Percentiles rank a stretch among this genome's conserved stretches.
Conservation (phyloP, 35 echinoderm and acorn worm species). For the Stichopus chloronotus region DNA sequence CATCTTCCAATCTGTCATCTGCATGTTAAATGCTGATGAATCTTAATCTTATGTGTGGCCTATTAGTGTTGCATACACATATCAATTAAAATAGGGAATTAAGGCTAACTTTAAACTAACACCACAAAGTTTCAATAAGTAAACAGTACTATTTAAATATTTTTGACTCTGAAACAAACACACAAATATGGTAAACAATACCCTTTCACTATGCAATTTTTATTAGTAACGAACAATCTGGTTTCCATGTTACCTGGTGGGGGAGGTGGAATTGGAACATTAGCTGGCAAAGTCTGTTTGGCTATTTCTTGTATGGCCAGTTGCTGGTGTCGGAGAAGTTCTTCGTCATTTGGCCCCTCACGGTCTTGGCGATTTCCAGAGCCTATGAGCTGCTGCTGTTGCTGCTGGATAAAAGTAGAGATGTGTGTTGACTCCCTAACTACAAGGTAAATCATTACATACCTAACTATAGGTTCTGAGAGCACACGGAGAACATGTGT, state of each 20-base stretch:
- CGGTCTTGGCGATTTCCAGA: background rate
- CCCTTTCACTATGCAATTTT: too few species aligned
- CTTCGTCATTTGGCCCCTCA: slow-evolving; percentile 42
- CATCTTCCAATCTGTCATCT: background rate
- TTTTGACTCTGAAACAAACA: too few species aligned
- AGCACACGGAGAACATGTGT: background rate
- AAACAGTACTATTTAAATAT: too few species aligned
- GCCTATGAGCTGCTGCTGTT: background rate
- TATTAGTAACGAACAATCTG: too few species aligned
- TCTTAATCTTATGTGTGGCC: too few species aligned
- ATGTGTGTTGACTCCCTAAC: background rate
- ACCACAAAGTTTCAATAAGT: too few species aligned
- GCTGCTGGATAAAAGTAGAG: background rate
- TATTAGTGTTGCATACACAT: too few species aligned
- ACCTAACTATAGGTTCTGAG: background rate
- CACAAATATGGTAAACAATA: background rate
- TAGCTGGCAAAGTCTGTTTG: slow-evolving; percentile 22
- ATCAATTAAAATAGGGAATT: too few species aligned
- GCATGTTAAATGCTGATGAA: too few species aligned
- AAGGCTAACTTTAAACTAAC: too few species aligned
- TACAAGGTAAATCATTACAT: background rate
- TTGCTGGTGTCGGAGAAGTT: slow-evolving; percentile 52
- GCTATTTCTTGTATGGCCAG: slow-evolving; percentile 61
- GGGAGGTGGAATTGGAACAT: slow-evolving; percentile 19
- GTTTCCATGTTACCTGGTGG: slow-evolving; percentile 33